Conservation (phyloP, 2,797 vertebrate species). For the Acanthurus leucopareius region DNA sequence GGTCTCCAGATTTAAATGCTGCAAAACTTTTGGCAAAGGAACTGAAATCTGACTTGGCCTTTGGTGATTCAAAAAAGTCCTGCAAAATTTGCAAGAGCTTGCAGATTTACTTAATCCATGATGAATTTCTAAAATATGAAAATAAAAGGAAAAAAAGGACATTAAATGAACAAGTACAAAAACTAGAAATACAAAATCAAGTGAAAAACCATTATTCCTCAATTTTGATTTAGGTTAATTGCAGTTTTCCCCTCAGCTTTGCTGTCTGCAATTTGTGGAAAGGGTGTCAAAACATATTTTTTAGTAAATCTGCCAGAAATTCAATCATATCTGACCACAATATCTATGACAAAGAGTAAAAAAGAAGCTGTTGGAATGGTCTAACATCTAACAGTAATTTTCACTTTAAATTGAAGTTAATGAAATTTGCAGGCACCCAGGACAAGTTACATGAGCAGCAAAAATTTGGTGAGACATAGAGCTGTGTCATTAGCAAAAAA, state of each 20-base stretch:
- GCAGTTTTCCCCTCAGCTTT: neutral
- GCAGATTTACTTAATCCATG: too few relatives aligned
- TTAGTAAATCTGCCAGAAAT: constrained; percentile 2
- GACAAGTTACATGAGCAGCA: neutral
- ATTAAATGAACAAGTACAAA: too few relatives aligned
- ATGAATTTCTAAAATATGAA: too few relatives aligned
- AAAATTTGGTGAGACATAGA: constrained; percentile 12
- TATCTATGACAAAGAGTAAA: neutral
- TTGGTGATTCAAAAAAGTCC: neutral
- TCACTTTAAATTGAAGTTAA: neutral
- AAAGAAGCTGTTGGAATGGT: neutral
- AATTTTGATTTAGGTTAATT: neutral
- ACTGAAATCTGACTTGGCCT: neutral
- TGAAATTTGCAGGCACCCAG: neutral
- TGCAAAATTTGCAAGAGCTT: neutral
- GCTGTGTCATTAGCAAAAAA: constrained; percentile 41
- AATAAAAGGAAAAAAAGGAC: too few relatives aligned
- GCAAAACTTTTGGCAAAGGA: too few relatives aligned
- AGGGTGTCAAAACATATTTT: neutral
- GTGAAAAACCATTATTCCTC: too few relatives aligned
- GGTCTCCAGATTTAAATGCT: constrained; percentile 3
- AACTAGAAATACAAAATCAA: too few relatives aligned
- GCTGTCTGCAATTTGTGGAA: neutral
- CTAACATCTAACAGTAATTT: neutral
- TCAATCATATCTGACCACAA: neutral